Evolutionary conservation across 2,113 vertebrate genomes (phyloP).

Genomic region (Microcebus griseorufus): DNA sequence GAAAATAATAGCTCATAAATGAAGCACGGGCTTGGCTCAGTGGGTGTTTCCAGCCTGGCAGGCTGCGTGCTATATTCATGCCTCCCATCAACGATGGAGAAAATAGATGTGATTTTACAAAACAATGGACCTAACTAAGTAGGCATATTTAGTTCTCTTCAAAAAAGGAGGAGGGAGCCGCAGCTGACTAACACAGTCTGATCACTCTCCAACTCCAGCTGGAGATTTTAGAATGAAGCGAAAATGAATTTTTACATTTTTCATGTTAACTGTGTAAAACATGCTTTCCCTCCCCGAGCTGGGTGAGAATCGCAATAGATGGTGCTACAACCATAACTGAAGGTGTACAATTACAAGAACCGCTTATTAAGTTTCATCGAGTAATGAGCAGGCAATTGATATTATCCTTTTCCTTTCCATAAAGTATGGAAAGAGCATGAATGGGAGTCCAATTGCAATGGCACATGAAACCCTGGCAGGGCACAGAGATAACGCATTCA

Average conservation of each 20-base stretch:
- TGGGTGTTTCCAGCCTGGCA: neutral
- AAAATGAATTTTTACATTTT: conserved; percentile 16
- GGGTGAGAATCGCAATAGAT: neutral
- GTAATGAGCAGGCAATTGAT: neutral
- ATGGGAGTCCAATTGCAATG: neutral
- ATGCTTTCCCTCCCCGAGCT: neutral
- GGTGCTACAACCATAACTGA: neutral
- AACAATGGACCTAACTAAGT: conserved; percentile 57
- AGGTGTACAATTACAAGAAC: neutral
- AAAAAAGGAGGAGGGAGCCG: neutral
- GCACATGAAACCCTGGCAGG: neutral
- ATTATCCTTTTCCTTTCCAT: conserved; percentile 24
- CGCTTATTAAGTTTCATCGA: neutral
- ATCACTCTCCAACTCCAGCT: conserved; percentile 5
- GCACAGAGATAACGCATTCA: neutral
- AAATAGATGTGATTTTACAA: conserved; percentile 60
- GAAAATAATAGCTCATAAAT: neutral
- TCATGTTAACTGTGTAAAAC: neutral
- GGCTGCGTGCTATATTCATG: neutral
- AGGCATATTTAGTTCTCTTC: conserved; percentile 52
- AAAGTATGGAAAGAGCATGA: neutral
- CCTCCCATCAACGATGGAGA: neutral
- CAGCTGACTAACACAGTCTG: conserved; percentile 40
- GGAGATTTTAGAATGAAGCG: conserved; percentile 23
- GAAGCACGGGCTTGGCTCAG: neutral